Base-by-base conservation (phyloP, 1,140 invertebrate species). In the Zaprionus nigranus region DNA sequence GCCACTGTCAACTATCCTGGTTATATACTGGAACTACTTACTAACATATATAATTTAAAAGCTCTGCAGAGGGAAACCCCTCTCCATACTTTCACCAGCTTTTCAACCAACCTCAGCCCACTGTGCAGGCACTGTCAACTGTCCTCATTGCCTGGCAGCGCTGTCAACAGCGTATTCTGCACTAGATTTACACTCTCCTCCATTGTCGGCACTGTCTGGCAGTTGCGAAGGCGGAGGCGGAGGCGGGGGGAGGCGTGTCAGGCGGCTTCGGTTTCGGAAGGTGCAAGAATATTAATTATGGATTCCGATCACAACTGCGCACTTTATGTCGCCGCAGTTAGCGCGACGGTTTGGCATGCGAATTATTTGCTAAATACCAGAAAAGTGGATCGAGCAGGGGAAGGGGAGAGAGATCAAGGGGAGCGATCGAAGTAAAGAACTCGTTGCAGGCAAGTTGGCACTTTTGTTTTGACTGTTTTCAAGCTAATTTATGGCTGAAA, bases 241-340 rank as follows among this genome's bases (percentile, higher is more conserved):
- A 0, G 40, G 6, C 5, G 11, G 15, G 26, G 20, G 3, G 43
- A 15, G 26, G 22, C n/a, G 17, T 11, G 24, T 20, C 34, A 6
- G 36, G 9, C 49, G 59, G 56, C 65, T 64, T 38, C 59, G 72
- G 67, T 85, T 87, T 81, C 58, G 77, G 74, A 81, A 91, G 88
- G 88, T 91, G 88, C 88, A 91, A 91, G 88, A 91, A 90, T 91
- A 91, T 91, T 91, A 91, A 91, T 91, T 91, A 91, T 68, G 85
- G 88, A 88, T 91, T 91, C 88, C 74, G 76, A 91, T 82, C 87
- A 91, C 88, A 91, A 84, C 74, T 85, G 75, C 75, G 70, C 79
- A 91, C 83, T 87, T 91, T 79, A 82, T 84, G 88, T 84, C 79
- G 74, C 75, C 81, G 83, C 81, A 66, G 78, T 79, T 79, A 71